Conservation (phyloP, 2,888 invertebrate genomes). For the Melanotus villosus region DNA sequence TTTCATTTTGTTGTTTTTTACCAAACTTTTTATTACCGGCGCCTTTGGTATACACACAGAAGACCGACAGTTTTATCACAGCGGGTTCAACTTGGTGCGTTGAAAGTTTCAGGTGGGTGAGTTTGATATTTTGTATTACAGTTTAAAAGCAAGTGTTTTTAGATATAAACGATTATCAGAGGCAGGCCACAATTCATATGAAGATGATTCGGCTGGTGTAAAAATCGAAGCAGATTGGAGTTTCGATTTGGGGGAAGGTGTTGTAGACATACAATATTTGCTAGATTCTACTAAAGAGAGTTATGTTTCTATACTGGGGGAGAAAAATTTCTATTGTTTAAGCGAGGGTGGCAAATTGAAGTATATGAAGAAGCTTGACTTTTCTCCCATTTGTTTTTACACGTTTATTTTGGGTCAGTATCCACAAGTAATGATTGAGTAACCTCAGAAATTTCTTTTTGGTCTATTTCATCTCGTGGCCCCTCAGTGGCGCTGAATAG, state of each 20-base stretch:
- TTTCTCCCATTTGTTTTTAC: conserved; percentile 82
- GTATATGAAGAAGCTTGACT: conserved; percentile 89
- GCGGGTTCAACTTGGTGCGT: conserved; percentile 86
- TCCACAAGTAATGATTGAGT: no score
- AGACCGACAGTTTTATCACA: conserved; percentile 89
- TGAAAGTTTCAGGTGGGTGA: conserved; percentile 78
- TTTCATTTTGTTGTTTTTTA: conserved; percentile 85
- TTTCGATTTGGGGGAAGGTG: conserved; percentile 81
- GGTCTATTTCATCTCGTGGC: no score
- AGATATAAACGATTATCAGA: conserved; percentile 87
- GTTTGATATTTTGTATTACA: not conserved
- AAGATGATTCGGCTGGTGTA: conserved; percentile 72
- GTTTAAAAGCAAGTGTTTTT: not conserved
- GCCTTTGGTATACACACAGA: conserved; percentile 84
- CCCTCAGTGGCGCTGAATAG: no score
- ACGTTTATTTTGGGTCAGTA: conserved; percentile 79
- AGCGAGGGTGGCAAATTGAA: conserved; percentile 85
- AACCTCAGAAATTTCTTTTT: no score
- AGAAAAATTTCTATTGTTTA: conserved; percentile 86
- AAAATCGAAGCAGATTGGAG: conserved; percentile 83
- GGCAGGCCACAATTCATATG: conserved; percentile 74
- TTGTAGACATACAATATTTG: conserved; percentile 68
- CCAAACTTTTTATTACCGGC: conserved; percentile 87
- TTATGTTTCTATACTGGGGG: conserved; percentile 85
- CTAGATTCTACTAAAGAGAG: conserved; percentile 74